A percentile compares a stretch with the other conserved stretches of the same genome.
These are phyloP conservation scores for Girardinichthys multiradiatus DNA, from an alignment of 2,113 vertebrate species.

Conservation along the genomic window DNA sequence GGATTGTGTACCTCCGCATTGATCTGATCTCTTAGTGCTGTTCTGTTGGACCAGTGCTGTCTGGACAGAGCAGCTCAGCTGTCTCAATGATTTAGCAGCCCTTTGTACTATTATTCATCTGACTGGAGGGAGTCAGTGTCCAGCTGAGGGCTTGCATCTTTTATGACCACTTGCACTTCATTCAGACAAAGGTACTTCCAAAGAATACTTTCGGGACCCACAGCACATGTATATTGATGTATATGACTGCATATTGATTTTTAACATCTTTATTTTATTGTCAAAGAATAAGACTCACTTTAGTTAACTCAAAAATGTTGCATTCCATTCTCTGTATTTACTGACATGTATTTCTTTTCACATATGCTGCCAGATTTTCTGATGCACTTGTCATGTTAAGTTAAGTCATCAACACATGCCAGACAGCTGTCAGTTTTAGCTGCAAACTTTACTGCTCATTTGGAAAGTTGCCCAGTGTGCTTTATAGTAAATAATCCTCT, in stretches of 20 bases:
- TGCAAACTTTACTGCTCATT: constrained; percentile 45
- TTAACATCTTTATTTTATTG: constrained; percentile 64
- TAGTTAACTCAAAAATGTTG: constrained; percentile 22
- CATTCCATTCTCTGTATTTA: constrained; percentile 2
- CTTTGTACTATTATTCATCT: constrained; percentile 83
- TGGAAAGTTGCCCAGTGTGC: constrained; percentile 45
- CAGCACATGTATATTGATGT: constrained; percentile 65
- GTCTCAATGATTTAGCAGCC: constrained; percentile 79
- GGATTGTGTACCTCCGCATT: constrained; percentile 42
- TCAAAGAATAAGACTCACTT: constrained; percentile 20
- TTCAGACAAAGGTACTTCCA: constrained; percentile 74
- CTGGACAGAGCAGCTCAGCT: constrained; percentile 68
- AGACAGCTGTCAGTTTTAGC: constrained; percentile 49
- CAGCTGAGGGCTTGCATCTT: constrained; percentile 77
- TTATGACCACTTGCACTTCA: constrained; percentile 78
- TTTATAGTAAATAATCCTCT: constrained; percentile 45
- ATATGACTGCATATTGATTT: constrained; percentile 58
- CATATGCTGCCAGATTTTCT: constrained; percentile 50
- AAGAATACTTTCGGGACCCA: constrained; percentile 58
- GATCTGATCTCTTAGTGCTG: constrained; percentile 71
- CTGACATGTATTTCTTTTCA: constrained; percentile 44
- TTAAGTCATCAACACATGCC: constrained; percentile 49
- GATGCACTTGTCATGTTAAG: constrained; percentile 40
- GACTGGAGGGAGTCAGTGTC: constrained; percentile 71
- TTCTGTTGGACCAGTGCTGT: constrained; percentile 52